Percentiles rank a stretch among this genome's conserved stretches.
Evolutionary conservation across 1,140 invertebrate genomes (phyloP).

Genomic region (Drosophila guanche): DNA sequence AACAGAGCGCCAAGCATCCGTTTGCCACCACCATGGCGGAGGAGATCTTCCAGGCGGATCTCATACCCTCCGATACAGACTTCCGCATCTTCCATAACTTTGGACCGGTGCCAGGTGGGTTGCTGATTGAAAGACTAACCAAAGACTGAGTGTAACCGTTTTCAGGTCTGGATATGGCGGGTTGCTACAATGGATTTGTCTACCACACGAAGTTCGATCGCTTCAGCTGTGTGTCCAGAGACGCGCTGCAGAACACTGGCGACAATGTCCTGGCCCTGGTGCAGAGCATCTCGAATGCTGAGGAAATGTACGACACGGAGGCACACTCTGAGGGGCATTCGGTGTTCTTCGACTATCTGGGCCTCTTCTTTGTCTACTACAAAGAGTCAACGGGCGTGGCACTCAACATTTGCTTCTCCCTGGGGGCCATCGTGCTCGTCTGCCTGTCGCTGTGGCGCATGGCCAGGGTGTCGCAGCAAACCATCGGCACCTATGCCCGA

Average conservation of each 20-base stretch:
- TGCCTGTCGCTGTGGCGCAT: constrained; percentile 80
- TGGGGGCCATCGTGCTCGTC: constrained; percentile 78
- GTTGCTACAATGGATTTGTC: constrained; percentile 95
- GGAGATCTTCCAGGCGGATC: constrained; percentile 93
- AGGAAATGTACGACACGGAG: constrained; percentile 85
- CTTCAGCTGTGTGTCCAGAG: constrained; percentile 89
- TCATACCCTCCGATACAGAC: constrained; percentile 95
- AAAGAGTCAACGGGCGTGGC: constrained; percentile 85
- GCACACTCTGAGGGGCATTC: constrained; percentile 85
- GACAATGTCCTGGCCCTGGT: constrained; percentile 89
- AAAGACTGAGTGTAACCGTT: not conserved
- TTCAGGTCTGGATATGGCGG: constrained; percentile 94
- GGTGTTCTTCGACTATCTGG: constrained; percentile 92
- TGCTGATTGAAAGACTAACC: constrained; percentile 58
- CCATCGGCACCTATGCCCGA: constrained; percentile 32
- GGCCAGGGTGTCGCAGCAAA: constrained; percentile 34
- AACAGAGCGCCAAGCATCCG: constrained; percentile 91
- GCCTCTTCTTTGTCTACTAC: constrained; percentile 88
- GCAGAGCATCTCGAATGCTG: constrained; percentile 86
- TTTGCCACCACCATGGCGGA: constrained; percentile 92
- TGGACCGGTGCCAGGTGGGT: constrained; percentile 87
- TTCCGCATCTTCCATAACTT: constrained; percentile 94
- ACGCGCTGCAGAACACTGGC: constrained; percentile 92
- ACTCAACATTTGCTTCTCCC: constrained; percentile 85
- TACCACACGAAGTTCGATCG: constrained; percentile 94